Evolutionary conservation across 30 jellyfish, hydroid and myxozoan species (phyloP).

Genomic region (Chrysaora quinquecirrha): DNA sequence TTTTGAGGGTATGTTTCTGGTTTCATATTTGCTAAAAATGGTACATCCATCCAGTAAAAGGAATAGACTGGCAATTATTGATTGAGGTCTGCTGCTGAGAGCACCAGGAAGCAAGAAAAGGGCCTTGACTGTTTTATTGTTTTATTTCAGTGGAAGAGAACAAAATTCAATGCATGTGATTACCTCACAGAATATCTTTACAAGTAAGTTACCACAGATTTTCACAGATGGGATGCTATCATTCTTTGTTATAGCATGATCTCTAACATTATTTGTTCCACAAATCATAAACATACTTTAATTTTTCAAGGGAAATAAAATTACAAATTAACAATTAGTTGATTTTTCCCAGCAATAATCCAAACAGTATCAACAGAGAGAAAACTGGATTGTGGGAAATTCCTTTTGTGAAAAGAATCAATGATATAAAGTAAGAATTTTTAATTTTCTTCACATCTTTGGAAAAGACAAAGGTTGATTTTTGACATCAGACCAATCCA

Average conservation of each 20-base stretch:
- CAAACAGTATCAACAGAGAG: slow-evolving; percentile 58
- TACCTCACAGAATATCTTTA: slow-evolving; percentile 88
- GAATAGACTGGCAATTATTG: not conserved
- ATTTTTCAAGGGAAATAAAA: not conserved
- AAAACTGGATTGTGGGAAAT: slow-evolving; percentile 76
- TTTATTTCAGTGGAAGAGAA: slow-evolving; percentile 80
- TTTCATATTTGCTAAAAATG: not conserved
- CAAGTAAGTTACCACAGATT: slow-evolving; percentile 74
- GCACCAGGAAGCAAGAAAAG: not conserved
- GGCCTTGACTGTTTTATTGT: not conserved
- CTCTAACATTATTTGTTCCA: no score
- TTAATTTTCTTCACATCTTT: no score
- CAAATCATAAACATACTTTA: not conserved
- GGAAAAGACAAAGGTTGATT: no score
- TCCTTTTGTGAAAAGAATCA: slow-evolving; percentile 89
- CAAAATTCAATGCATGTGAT: slow-evolving; percentile 96
- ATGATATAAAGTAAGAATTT: slow-evolving; percentile 60
- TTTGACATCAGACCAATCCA: no score
- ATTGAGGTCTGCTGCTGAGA: not conserved
- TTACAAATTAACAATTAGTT: no score
- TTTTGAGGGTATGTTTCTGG: slow-evolving; percentile 50
- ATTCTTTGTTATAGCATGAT: no score
- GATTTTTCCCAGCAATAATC: slow-evolving; percentile 65
- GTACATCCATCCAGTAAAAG: not conserved
- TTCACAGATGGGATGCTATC: no score